Conservation (phyloP, 2,888 invertebrate genomes). For the Oxytorus armatus region DNA sequence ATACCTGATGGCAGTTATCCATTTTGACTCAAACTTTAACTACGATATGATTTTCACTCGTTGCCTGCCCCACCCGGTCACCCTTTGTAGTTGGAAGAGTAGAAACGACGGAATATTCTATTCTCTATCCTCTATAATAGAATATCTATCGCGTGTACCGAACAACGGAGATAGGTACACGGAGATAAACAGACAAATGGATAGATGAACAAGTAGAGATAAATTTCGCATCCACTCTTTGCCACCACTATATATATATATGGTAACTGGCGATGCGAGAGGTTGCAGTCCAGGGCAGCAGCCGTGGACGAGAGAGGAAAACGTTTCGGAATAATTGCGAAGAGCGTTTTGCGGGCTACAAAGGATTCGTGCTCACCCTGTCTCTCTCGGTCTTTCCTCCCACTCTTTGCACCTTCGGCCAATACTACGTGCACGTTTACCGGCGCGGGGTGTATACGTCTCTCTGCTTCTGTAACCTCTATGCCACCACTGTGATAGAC, state of each 20-base stretch:
- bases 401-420: constrained; percentile 48
- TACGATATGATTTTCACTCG: background rate
- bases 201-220: constrained; percentile 55
- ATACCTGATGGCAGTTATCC: background rate
- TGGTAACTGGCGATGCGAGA: constrained; percentile 33
- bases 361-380: constrained; percentile 53
- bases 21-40: background rate
- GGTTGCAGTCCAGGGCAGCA: constrained; percentile 32
- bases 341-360: constrained; percentile 63
- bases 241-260: constrained; percentile 1
- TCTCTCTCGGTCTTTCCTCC: constrained; percentile 7
- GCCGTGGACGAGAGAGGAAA: constrained; percentile 46
- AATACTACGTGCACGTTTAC: constrained; percentile 64
- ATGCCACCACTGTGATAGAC: constrained; percentile 47
- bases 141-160: constrained; percentile 23
- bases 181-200: constrained; percentile 57
- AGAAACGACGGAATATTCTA: constrained; percentile 28
- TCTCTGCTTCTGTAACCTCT: constrained; percentile 63
- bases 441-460: constrained; percentile 29
- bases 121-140: constrained; percentile 22
- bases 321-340: constrained; percentile 75
- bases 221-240: constrained; percentile 50
- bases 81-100: background rate
- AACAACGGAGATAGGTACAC: constrained; percentile 28
- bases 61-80: background rate